Percentiles rank a stretch among this genome's conserved stretches.
Conservation (phyloP, 1,140 invertebrate genomes). For the Marisa cornuarietis region DNA sequence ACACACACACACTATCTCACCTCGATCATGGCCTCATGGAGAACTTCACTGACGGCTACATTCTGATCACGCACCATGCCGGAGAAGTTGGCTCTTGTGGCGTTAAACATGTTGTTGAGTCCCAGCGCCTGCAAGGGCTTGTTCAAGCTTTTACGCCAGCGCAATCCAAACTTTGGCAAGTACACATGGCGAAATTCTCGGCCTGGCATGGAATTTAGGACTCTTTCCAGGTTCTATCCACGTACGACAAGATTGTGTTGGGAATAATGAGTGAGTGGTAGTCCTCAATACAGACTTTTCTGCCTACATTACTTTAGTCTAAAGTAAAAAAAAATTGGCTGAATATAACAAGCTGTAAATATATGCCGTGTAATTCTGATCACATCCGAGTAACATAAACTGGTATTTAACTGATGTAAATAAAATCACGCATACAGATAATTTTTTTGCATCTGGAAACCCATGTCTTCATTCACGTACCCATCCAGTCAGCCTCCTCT, state of each 20-base stretch:
- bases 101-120: not conserved
- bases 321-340: no score
- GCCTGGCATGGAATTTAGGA: constrained; percentile 1
- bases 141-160: not conserved
- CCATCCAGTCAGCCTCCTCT: no score
- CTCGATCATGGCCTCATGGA: constrained; percentile 18
- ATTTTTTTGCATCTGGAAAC: no score
- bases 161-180: constrained; percentile 10
- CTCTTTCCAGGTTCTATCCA: not conserved
- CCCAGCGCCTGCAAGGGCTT: constrained; percentile 3
- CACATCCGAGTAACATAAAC: no score
- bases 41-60: not conserved
- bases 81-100: not conserved
- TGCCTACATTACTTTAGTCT: no score
- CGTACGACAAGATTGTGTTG: not conserved
- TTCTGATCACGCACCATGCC: not conserved
- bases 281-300: no score
- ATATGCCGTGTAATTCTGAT: no score
- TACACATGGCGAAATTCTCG: not conserved
- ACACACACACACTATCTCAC: not conserved
- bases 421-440: no score
- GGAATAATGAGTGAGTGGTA: no score
- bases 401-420: no score
- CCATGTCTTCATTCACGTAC: no score
- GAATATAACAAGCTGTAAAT: no score